Base-by-base conservation (phyloP, 2,797 vertebrate genomes). In the Enteromius unitaeniatus region DNA sequence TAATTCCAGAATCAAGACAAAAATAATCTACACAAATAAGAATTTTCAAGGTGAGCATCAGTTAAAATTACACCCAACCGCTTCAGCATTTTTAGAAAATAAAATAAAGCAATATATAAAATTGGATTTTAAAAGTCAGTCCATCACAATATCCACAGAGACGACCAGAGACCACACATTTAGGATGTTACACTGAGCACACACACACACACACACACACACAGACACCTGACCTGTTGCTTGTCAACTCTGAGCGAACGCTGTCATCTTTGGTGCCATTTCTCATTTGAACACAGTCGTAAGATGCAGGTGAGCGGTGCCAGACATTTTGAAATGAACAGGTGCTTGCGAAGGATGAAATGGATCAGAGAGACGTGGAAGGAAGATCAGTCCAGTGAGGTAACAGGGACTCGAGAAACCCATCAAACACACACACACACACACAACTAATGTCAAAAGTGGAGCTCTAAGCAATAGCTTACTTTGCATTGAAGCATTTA, bases 11-110 rank as follows among this genome's bases (percentile, higher is more conserved):
- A 90, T 87, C 79, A 91, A 94, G 92, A 95, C 92, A 94, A 95
- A 94, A 94, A 94, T 92, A 94, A 93, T 91, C 93, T 94, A 95
- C 93, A 49, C 28, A 92, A 93, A 93, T 92, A 93, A 94, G 93
- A 92, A 89, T 73, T 75, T 87, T 88, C 88, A 93, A 92, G 26
- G 31, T 34, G 23, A 70, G 65, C 67, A 42, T 78, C 69, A 80
- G 51, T 76, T 77, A 6, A 76, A 82, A 82, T 82, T 62, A n/a
- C 15, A 1, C 60, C 23, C 62, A 53, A 17, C 3, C 64, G 34
- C 45, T 58, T 53, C 34, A 72, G 40, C 49, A 64, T 19, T 42
- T 78, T 72, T 68, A 67, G 28, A 76, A 83, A 81, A 82, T 31
- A 17, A 72, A 86, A 79, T 65, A 81, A 76, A 85, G 60, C 47